Evolutionary conservation across 2,797 vertebrate genomes (phyloP).

Genomic region (Clarias laeviceps): DNA sequence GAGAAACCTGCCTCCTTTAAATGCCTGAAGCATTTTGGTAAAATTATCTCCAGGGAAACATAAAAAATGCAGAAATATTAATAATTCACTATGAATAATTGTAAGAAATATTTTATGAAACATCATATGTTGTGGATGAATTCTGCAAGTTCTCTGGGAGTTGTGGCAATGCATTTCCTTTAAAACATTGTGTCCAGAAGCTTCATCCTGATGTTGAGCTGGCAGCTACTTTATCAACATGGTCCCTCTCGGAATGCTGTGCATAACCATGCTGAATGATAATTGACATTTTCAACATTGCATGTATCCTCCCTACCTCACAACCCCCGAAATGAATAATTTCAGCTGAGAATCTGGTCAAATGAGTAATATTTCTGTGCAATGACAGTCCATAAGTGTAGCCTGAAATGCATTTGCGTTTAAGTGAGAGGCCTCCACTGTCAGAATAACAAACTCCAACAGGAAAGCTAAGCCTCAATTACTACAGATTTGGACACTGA

Average conservation of each 20-base stretch:
- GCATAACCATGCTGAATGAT: conserved; percentile 52
- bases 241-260: conserved; percentile 35
- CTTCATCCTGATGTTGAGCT: conserved; percentile 32
- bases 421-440: conserved; percentile 62
- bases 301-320: conserved; percentile 33
- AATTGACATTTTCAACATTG: conserved; percentile 60
- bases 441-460: conserved; percentile 58
- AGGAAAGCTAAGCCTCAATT: conserved; percentile 60
- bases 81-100: background rate
- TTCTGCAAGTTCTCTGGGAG: conserved; percentile 31
- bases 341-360: conserved; percentile 63
- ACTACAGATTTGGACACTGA: conserved; percentile 46
- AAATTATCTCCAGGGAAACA: background rate
- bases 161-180: conserved; percentile 2
- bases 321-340: conserved; percentile 44
- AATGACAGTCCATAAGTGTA: conserved; percentile 71
- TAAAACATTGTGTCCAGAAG: conserved; percentile 43
- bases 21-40: background rate
- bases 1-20: background rate
- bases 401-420: conserved; percentile 67
- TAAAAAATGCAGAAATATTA: background rate
- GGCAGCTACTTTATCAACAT: conserved; percentile 44
- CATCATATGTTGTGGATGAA: background rate
- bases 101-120: background rate
- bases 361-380: conserved; percentile 62